These are phyloP conservation scores for Zoanthus gigantus DNA, from an alignment of 92 coral and sea anemone species.

Conservation along the genomic window DNA sequence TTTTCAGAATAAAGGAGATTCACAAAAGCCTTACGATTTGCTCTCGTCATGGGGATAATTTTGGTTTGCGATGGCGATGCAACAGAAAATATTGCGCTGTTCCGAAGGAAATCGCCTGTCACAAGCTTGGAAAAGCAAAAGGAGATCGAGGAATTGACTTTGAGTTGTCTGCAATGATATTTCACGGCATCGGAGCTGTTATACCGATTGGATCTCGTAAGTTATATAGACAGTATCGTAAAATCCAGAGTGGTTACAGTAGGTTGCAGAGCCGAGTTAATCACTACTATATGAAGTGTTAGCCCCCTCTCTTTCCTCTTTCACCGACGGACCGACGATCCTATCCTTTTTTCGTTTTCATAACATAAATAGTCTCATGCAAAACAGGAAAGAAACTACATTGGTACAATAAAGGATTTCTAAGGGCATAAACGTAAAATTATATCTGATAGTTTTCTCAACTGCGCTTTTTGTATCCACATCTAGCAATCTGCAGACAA, in stretches of 20 bases:
- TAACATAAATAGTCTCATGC: not conserved
- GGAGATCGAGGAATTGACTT: slow-evolving; percentile 52
- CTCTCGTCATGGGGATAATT: no score
- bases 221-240: slow-evolving; percentile 6
- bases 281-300: not conserved
- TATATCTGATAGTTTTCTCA: no score
- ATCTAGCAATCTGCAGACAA: no score
- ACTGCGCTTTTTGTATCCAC: no score
- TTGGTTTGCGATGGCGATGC: no score
- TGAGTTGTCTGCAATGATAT: slow-evolving; percentile 43
- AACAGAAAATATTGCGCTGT: not conserved
- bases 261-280: not conserved
- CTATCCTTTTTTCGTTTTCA: not conserved
- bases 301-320: not conserved
- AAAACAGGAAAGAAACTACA: not conserved
- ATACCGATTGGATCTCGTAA: slow-evolving; percentile 58
- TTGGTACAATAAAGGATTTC: no score
- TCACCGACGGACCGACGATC: not conserved
- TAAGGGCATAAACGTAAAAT: no score
- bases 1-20: no score
- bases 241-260: not conserved
- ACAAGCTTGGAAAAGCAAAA: slow-evolving; percentile 47
- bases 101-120: slow-evolving; percentile 44
- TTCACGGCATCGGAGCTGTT: slow-evolving; percentile 33
- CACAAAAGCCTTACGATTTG: no score